phyloP scores from a whole-genome alignment of 1,140 invertebrate genomes.

The Episyrphus balteatus region DNA sequence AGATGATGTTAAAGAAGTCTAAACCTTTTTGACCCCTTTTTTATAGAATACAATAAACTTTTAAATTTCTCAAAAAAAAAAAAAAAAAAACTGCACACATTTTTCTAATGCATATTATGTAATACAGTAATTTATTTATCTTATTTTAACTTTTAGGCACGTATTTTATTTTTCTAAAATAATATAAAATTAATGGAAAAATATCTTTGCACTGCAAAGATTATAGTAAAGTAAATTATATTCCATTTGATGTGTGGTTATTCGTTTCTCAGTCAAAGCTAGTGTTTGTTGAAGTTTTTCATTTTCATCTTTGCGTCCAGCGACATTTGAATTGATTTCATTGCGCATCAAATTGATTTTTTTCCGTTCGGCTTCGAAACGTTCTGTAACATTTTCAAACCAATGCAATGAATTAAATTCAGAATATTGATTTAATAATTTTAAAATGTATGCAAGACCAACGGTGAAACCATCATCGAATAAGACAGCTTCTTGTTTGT shows the following conservation, averaged over 20 bases:
- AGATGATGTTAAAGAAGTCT: no score
- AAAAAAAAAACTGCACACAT: no score
- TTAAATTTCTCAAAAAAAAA: no score
- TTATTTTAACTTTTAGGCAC: no score
- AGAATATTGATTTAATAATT: conserved; percentile 54
- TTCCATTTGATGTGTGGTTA: conserved; percentile 70
- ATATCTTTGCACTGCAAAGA: conserved; percentile 85
- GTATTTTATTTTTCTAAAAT: neutral
- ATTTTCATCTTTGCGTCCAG: conserved; percentile 44
- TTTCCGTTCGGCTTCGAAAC: conserved; percentile 53
- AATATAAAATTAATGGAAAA: conserved; percentile 54
- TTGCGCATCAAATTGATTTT: conserved; percentile 41
- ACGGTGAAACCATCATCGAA: conserved; percentile 99
- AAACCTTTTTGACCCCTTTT: no score
- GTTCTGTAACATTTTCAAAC: conserved; percentile 79
- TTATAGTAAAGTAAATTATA: conserved; percentile 86
- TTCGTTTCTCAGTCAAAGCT: conserved; percentile 77
- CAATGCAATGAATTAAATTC: conserved; percentile 92
- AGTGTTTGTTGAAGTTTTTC: conserved; percentile 87
- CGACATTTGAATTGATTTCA: conserved; percentile 35
- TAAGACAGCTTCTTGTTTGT: conserved; percentile 62
- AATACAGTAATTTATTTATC: no score
- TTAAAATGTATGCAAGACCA: conserved; percentile 67
- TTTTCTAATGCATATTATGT: no score
- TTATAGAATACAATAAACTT: no score